Conservation (phyloP, 2,797 vertebrate species). For the Arvicola amphibius region DNA sequence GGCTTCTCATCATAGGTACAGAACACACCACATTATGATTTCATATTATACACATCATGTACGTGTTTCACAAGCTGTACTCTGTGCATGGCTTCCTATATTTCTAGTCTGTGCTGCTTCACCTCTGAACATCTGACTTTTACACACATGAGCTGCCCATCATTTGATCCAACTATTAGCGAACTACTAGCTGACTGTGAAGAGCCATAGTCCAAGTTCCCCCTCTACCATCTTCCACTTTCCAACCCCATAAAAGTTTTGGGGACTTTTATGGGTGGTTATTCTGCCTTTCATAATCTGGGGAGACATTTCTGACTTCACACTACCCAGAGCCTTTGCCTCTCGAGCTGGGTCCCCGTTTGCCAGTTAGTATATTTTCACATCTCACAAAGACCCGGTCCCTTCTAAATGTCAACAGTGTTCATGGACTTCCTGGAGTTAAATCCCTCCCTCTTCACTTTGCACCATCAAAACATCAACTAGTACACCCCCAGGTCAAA, state of each 20-base stretch:
- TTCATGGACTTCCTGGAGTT: background rate
- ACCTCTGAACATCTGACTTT: background rate
- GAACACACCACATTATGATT: background rate
- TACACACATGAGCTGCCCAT: fast-evolving
- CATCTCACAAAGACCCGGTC: background rate
- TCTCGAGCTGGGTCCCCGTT: background rate
- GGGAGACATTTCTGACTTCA: background rate
- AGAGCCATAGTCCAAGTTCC: background rate
- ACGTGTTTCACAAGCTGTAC: background rate
- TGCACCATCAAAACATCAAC: background rate
- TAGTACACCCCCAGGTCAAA: fast-evolving
- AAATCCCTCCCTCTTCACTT: background rate
- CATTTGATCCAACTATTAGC: background rate
- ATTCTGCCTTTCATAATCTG: background rate
- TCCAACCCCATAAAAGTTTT: background rate
- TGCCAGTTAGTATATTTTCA: background rate
- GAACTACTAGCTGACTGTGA: background rate
- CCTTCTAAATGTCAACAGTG: background rate
- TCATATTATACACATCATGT: background rate
- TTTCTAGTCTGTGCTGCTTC: background rate
- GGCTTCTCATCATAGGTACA: background rate
- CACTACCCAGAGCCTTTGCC: fast-evolving
- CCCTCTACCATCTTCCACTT: fast-evolving
- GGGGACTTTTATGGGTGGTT: background rate
- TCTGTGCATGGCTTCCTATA: background rate